Conservation (phyloP, 2,797 vertebrate genomes). For the Pangasius macronema region DNA sequence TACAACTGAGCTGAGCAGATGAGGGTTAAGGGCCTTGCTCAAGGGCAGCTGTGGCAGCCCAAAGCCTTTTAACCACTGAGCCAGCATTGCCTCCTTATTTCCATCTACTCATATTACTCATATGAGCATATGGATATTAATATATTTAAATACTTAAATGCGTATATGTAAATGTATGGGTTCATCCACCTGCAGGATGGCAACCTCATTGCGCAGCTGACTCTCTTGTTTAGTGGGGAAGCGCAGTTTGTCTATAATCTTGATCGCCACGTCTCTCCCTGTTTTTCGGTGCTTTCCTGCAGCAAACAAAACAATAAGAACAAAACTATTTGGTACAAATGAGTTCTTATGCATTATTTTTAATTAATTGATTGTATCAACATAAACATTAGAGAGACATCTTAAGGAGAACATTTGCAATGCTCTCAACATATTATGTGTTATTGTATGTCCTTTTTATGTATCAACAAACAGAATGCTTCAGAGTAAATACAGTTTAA, state of each 20-base stretch:
- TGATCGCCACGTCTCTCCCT: conserved; percentile 95
- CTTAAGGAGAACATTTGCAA: conserved; percentile 4
- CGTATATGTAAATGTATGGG: conserved; percentile 32
- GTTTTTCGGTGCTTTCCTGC: conserved; percentile 96
- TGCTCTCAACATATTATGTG: background rate
- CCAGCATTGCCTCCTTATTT: background rate
- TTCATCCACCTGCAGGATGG: conserved; percentile 89
- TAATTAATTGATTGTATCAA: background rate
- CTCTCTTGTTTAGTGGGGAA: conserved; percentile 98
- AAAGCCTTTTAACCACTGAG: background rate
- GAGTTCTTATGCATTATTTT: too few species aligned
- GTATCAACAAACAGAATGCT: background rate
- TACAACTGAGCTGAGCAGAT: background rate
- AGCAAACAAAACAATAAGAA: conserved; percentile 29
- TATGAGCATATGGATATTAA: background rate
- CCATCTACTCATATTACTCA: background rate
- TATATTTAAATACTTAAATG: background rate
- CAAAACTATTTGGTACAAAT: background rate
- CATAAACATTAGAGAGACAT: background rate
- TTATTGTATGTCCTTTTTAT: background rate
- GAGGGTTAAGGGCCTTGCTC: background rate
- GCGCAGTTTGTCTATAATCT: conserved; percentile 96
- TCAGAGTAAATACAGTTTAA: conserved; percentile 41
- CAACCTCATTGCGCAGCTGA: conserved; percentile 96
- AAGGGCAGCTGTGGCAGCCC: background rate